Evolutionary conservation across 2,797 vertebrate genomes (phyloP), one percentile per base, ranked within the genome.

Genomic region (Notoglanidium macrostoma): DNA sequence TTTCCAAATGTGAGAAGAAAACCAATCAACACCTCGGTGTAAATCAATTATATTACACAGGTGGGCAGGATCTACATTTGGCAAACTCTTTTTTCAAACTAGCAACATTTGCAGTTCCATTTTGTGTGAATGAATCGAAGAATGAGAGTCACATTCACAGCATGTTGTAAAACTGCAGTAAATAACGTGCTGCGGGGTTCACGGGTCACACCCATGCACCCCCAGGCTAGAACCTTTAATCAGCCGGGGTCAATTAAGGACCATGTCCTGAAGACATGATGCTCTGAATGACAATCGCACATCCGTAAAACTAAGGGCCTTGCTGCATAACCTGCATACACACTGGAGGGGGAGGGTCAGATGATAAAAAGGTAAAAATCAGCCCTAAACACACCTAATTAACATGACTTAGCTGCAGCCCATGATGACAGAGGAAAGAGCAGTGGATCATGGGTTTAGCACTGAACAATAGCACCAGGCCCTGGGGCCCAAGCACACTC

Each of bases 301-400:
- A 85, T 85, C 89, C 85, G 93, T 92, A 94, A 93, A 93, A 88
- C 90, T 78, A 82, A 91, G 92, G 90, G 90, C 70, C 32, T 90
- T 90, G 89, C 89, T 86, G 91, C 89, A 82, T 88, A 91, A 86
- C 65, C 88, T 93, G 93, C 93, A 94, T 87, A 21, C 67, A 85
- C 57, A 35, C 44, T 57, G 67, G 78, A 84, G 90, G 90, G 89
- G 91, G 88, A 87, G 90, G 49, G 46, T 46, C 9, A 8, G 21
- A 26, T 26, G 73, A 21, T 21, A 77, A 76, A 63, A 77, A 77
- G 84, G 57, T 65, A 80, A 77, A 77, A 3, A n/a, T 78, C 57
- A 40, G 21, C 57, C 90, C 89, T 85, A 86, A 88, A 92, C 91
- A 85, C 88, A 90, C 91, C 92, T 94, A 95, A 96, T 95, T 96